These are phyloP conservation scores for Bruchidius siliquastri DNA, from an alignment of 2,888 invertebrate genomes.

Conservation along the genomic window DNA sequence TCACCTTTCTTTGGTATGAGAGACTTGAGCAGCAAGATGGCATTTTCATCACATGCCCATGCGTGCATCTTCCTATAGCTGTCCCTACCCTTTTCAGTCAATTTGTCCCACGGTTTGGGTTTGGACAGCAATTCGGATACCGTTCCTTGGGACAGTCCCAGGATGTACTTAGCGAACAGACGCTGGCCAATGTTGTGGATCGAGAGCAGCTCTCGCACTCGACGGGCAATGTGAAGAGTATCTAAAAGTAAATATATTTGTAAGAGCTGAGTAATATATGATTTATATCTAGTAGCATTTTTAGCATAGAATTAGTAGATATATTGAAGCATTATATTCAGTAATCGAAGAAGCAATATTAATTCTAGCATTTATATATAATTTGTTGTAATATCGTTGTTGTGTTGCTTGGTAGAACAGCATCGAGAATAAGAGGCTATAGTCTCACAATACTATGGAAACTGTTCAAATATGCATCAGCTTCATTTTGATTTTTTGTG, in stretches of 20 bases:
- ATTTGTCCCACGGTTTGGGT: slow-evolving; percentile 99
- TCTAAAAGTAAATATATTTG: slow-evolving; percentile 49
- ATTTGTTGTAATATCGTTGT: too few species aligned
- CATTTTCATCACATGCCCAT: slow-evolving; percentile 97
- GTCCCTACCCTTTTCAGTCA: slow-evolving; percentile 98
- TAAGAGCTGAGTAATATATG: not conserved
- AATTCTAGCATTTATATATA: too few species aligned
- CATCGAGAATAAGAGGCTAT: too few species aligned
- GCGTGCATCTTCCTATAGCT: slow-evolving; percentile 99
- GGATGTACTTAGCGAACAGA: slow-evolving; percentile 96
- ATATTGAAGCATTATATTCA: too few species aligned
- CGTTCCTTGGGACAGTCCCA: slow-evolving; percentile 95
- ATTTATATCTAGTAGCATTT: not conserved
- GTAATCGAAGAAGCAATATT: too few species aligned
- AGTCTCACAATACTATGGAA: too few species aligned
- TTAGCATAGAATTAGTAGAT: too few species aligned
- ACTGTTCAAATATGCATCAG: too few species aligned
- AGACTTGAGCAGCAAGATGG: slow-evolving; percentile 94
- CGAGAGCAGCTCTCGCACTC: slow-evolving; percentile 88
- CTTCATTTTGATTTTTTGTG: too few species aligned
- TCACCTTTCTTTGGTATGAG: slow-evolving; percentile 97
- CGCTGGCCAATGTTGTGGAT: slow-evolving; percentile 98
- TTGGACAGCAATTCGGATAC: slow-evolving; percentile 97
- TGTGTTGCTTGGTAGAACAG: too few species aligned
- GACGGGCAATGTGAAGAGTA: slow-evolving; percentile 89